Percentiles rank a stretch among this genome's conserved stretches.
phyloP scores from a whole-genome alignment of 1,140 invertebrate species.

The Drosophila nikananu region DNA sequence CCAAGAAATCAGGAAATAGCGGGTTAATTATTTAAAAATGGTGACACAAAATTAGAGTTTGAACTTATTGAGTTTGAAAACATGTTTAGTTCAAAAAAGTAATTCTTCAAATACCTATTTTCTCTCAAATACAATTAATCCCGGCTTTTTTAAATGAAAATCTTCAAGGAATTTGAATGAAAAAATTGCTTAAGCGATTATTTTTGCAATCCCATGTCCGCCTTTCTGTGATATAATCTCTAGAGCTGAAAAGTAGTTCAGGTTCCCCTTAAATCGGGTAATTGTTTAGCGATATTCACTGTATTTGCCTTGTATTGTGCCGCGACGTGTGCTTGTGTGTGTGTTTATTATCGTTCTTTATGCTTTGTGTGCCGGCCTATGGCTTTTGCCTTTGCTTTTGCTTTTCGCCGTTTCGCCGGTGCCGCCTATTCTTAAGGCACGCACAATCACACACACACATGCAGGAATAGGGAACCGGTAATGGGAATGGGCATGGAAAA shows the following conservation, averaged over 20 bases:
- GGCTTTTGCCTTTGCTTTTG: slow-evolving; percentile 44
- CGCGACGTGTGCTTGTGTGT: slow-evolving; percentile 21
- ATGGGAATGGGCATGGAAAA: slow-evolving; percentile 29
- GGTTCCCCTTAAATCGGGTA: slow-evolving; percentile 3
- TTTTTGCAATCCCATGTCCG: not conserved
- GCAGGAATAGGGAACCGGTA: slow-evolving; percentile 28
- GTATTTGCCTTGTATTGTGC: slow-evolving; percentile 21
- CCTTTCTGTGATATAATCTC: slow-evolving; percentile 1
- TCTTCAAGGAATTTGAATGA: no score
- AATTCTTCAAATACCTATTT: not conserved
- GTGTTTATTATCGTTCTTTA: slow-evolving; percentile 73
- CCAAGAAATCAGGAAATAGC: not conserved
- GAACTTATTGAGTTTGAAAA: not conserved
- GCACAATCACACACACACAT: slow-evolving; percentile 29
- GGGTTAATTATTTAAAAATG: not conserved
- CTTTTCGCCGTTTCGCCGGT: slow-evolving; percentile 41
- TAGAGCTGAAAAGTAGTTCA: slow-evolving; percentile 9
- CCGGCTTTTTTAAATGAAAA: not conserved
- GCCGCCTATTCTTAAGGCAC: slow-evolving; percentile 65
- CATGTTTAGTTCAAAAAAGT: not conserved
- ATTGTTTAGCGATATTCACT: slow-evolving; percentile 30
- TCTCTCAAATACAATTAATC: not conserved
- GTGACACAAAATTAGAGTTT: not conserved
- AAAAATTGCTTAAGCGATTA: not conserved
- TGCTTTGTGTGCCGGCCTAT: slow-evolving; percentile 70